Evolutionary conservation across 2,113 vertebrate genomes (phyloP).

Genomic region (Lonchura striata): DNA sequence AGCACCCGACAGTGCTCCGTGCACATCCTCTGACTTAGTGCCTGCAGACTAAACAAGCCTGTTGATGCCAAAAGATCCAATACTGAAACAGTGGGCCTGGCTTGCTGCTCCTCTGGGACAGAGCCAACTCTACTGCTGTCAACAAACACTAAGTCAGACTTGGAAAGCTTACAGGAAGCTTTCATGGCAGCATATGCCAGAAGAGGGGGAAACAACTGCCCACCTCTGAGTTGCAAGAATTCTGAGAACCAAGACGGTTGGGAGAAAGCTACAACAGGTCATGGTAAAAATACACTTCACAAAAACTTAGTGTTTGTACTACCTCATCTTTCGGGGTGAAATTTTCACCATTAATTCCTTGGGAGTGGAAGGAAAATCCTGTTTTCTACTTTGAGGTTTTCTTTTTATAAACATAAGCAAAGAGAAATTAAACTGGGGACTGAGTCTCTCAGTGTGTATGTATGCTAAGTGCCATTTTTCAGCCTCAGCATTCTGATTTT

Average conservation of each 20-base stretch:
- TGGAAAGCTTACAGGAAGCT: not conserved
- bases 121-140: not conserved
- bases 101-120: not conserved
- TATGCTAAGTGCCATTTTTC: not conserved
- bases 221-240: not conserved
- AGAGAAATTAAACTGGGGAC: not conserved
- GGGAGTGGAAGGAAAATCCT: not conserved
- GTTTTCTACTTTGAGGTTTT: not conserved
- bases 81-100: not conserved
- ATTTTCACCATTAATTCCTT: not conserved
- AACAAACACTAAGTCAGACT: not conserved
- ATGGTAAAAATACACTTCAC: not conserved
- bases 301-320: not conserved
- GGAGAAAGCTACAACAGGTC: not conserved
- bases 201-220: not conserved
- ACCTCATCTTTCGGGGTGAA: not conserved
- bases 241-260: not conserved
- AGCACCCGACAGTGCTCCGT: rapidly evolving
- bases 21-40: not conserved
- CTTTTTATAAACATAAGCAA: not conserved
- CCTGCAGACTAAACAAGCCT: not conserved
- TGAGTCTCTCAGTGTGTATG: not conserved
- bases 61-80: not conserved
- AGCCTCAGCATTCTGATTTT: not conserved
- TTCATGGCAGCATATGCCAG: not conserved